Evolutionary conservation across 2,113 vertebrate species (phyloP), one percentile per base, ranked within the genome.

Genomic region (Dipodomys stephensi): DNA sequence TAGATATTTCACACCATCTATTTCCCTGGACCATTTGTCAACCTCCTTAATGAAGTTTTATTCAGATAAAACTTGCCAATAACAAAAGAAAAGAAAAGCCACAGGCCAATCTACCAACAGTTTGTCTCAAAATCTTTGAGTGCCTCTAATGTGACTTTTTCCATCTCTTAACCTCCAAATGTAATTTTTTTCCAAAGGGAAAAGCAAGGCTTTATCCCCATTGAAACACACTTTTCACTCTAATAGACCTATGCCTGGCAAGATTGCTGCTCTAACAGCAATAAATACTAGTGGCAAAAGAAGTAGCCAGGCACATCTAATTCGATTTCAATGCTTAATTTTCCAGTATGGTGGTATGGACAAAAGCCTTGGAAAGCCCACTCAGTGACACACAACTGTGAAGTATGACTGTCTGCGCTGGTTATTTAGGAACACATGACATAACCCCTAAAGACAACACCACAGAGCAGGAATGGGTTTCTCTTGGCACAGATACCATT

Each of bases 31-130:
- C 95, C 25, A 6, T 74, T 57, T 1, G 64, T 30, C 68, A 87
- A 53, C 81, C 0, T 96, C 93, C 96, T 95, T 62, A 93, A 93
- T 72, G 88, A 93, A 79, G 44, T 78, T 20, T 27, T 18, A 85
- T 39, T 39, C 39, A 39, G 39, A 73, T 32, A 74, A 89, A 95
- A 16, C 27, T 72, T 78, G 46, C 67, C 57, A 93, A 8, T 16
- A n/a, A 30, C 8, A 44, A 79, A 84, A 27, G 27, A 67, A 86
- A 93, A 83, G 23, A 60, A 2, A 84, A 69, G 3, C 30, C 60
- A 18, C 30, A 44, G 13, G 44, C 74, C 49, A n/a, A n/a, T 0
- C n/a, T 19, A 18, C 35, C 35, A 32, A 73, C 46, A 15, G 7
- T 60, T 85, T 77, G 46, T 62, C 92, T 92, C 67, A 73, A 73